Percentiles rank a stretch among this genome's conserved stretches.
phyloP scores from a whole-genome alignment of 2,888 invertebrate genomes.

The Dryobota labecula region DNA sequence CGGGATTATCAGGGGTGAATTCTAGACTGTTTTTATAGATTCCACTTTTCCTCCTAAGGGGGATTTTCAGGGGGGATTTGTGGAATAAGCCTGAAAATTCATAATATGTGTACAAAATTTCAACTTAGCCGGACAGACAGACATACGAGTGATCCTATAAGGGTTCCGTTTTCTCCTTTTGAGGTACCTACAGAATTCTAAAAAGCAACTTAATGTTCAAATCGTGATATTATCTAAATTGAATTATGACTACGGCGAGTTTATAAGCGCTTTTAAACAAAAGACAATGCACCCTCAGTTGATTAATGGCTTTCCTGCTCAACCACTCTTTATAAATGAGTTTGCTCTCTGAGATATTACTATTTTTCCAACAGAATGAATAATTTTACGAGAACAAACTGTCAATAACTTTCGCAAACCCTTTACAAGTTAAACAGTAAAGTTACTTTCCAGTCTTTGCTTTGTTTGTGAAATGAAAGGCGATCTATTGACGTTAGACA shows the following conservation, averaged over 20 bases:
- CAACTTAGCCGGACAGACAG: no score
- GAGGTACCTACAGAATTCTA: no score
- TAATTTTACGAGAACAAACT: constrained; percentile 35
- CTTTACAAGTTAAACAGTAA: constrained; percentile 32
- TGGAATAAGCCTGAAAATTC: no score
- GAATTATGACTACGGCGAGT: constrained; percentile 17
- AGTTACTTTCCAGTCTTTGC: constrained; percentile 21
- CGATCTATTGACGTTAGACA: constrained; percentile 51
- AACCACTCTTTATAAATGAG: constrained; percentile 29
- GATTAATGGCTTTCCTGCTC: constrained; percentile 36
- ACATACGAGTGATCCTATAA: no score
- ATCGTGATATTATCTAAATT: constrained; percentile 14
- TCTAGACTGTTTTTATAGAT: no score
- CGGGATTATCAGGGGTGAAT: no score
- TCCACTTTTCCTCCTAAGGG: no score
- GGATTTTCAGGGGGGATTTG: no score
- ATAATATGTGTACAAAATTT: no score
- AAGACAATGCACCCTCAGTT: constrained; percentile 39
- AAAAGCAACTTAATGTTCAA: neutral
- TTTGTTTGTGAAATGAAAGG: constrained; percentile 36
- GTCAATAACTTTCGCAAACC: constrained; percentile 37
- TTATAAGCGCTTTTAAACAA: constrained; percentile 28
- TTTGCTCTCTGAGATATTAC: constrained; percentile 26
- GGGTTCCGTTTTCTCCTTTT: no score
- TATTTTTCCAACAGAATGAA: constrained; percentile 40